phyloP scores from a whole-genome alignment of 2,888 invertebrate genomes.

The Agrochola macilenta region DNA sequence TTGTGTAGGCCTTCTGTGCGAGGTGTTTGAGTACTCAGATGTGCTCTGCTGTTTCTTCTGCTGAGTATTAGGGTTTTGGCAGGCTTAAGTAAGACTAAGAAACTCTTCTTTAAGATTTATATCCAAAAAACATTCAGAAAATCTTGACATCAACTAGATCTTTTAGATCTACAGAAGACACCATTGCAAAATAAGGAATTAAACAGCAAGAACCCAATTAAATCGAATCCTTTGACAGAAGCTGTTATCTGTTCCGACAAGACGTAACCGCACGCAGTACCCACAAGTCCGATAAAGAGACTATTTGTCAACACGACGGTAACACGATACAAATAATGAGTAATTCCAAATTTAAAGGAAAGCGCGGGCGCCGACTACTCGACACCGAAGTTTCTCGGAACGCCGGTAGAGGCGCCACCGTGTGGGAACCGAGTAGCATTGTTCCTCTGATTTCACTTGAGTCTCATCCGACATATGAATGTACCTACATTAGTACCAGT shows the following conservation, averaged over 20 bases:
- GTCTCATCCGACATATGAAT: slow-evolving; percentile 58
- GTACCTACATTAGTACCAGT: slow-evolving; percentile 44
- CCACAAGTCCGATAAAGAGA: slow-evolving; percentile 50
- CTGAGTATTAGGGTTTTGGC: not conserved
- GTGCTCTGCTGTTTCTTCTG: not conserved
- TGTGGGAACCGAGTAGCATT: slow-evolving; percentile 82
- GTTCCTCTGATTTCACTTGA: slow-evolving; percentile 82
- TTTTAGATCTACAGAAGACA: too few relatives aligned
- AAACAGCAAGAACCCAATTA: not conserved
- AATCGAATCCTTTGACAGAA: not conserved
- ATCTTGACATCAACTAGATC: not conserved
- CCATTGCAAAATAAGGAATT: not conserved
- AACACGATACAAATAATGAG: slow-evolving; percentile 71
- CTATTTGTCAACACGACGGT: slow-evolving; percentile 61
- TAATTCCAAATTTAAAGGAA: slow-evolving; percentile 84
- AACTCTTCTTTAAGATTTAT: not conserved
- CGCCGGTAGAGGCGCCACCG: slow-evolving; percentile 76
- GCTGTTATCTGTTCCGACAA: slow-evolving; percentile 40
- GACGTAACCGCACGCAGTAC: slow-evolving; percentile 40
- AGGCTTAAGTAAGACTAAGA: not conserved
- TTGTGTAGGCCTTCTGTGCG: too few relatives aligned
- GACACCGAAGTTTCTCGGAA: slow-evolving; percentile 81
- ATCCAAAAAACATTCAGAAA: not conserved
- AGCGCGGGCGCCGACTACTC: slow-evolving; percentile 72
- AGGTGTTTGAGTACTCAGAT: not conserved